Base-by-base conservation (phyloP, 2,797 vertebrate species). In the Arrhamphus sclerolepis region DNA sequence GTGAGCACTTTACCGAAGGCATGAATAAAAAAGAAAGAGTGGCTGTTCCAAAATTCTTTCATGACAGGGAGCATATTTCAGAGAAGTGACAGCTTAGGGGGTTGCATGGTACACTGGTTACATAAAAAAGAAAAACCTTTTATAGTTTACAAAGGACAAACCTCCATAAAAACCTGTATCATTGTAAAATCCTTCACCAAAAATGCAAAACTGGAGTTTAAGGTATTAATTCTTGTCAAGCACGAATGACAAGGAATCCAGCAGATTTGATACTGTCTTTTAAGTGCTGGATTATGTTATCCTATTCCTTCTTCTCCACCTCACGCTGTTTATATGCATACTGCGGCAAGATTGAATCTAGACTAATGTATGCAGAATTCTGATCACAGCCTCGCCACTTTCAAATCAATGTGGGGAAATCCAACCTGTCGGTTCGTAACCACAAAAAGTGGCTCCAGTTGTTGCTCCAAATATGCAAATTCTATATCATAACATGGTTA, bases 391-490 rank as follows among this genome's bases (percentile, higher is more conserved):
- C 72, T 65, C 66, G 38, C 59, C 59, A 71, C 70, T 70, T 77
- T 70, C 18, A 62, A 56, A 56, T 75, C 69, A 55, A 60, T 42
- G 56, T 13, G 57, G 66, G 62, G 65, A 64, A 83, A 76, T 71
- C 66, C 75, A 76, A 81, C 68, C 69, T 85, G 81, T 83, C 80
- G 78, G 71, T 81, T 72, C 67, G 66, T 82, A 64, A 81, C 67
- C 65, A 54, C 75, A 62, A 70, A 86, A 77, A 83, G 4, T 69
- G 71, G 57, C 72, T 66, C 58, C 63, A 72, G 71, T 80, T 80
- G 82, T 85, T 89, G 82, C 62, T 70, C 86, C 64, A 82, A 83
- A 85, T 34, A 85, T 86, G 78, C 61, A 80, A 87, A 86, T 84
- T 64, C 14, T 7, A 55, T 67, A 68, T 71, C 78, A 82, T 83